Base-by-base conservation (phyloP, 1,140 invertebrate genomes). In the Zaprionus taronus region DNA sequence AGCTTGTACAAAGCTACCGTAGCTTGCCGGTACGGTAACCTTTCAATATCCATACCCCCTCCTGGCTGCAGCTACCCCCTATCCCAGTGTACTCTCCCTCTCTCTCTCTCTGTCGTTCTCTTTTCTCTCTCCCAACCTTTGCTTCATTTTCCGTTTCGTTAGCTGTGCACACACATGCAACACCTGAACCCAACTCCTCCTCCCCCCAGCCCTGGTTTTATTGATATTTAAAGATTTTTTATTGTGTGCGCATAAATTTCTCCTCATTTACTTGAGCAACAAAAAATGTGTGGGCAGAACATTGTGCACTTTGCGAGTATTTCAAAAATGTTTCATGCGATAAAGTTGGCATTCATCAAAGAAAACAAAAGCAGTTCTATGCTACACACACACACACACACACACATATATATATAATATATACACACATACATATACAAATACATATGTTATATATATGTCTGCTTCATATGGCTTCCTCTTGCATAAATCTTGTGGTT, bases 91-190 rank as follows among this genome's bases (percentile, higher is more conserved):
- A 5, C 11, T 17, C 20, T 56, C 14, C 15, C 53, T 56, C 26
- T 31, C 14, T 26, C 7, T n/a, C 26, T n/a, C 26, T 15, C 26
- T 56, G 24, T 24, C 4, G 24, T 3, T 24, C 24, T 24, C 24
- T 24, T 24, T 26, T 26, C 22, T 55, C 28, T 53, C 26, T 20
- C 56, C 24, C 69, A 55, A 17, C 34, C 69, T 65, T 68, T 70
- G 79, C 72, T 90, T 84, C 81, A 85, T 89, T 89, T 89, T 89
- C 81, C 84, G 84, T 89, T 90, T 90, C 84, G 84, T 89, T 89
- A 89, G 67, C 85, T 87, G 56, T 56, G 61, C 77, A 67, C 62
- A 78, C 51, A 56, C 56, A 41, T 49, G 36, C 75, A 72, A 69
- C 72, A 73, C 36, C 64, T 38, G 14, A 1, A 1, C 20, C 7